Conservation (phyloP, 2,888 invertebrate species). For the Xylocampa areola region DNA sequence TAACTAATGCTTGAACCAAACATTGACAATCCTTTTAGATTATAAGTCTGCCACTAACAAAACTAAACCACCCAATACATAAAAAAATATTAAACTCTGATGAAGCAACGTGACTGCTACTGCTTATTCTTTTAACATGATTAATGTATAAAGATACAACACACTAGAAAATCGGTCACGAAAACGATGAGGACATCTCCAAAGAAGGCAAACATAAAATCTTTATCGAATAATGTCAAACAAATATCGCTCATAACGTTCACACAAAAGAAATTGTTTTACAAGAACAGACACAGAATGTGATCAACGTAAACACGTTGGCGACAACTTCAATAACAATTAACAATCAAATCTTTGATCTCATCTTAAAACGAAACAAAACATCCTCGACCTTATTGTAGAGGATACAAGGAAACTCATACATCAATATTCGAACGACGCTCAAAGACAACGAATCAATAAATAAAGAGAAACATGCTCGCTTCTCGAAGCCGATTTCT, state of each 20-base stretch:
- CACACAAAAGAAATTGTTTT: slow-evolving; percentile 46
- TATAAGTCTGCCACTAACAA: too few relatives aligned
- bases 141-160: not conserved
- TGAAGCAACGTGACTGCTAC: too few relatives aligned
- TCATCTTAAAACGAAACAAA: slow-evolving; percentile 28
- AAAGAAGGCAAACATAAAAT: slow-evolving; percentile 26
- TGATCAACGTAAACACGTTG: slow-evolving; percentile 32
- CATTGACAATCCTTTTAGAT: too few relatives aligned
- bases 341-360: slow-evolving; percentile 49
- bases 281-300: slow-evolving; percentile 10
- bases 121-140: not conserved
- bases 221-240: slow-evolving; percentile 30
- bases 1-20: too few relatives aligned
- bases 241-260: slow-evolving; percentile 25
- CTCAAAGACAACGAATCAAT: slow-evolving; percentile 39
- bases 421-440: slow-evolving; percentile 28
- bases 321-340: slow-evolving; percentile 33
- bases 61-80: too few relatives aligned
- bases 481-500: slow-evolving; percentile 33
- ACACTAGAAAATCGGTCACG: slow-evolving; percentile 1
- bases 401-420: slow-evolving; percentile 18
- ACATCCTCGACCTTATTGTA: slow-evolving; percentile 17
- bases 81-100: too few relatives aligned
- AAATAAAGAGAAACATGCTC: slow-evolving; percentile 35
- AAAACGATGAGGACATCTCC: slow-evolving; percentile 19